Evolutionary conservation across 2,888 invertebrate genomes (phyloP), one percentile per base, ranked within the genome.

Genomic region (Drosophila meridiana): DNA sequence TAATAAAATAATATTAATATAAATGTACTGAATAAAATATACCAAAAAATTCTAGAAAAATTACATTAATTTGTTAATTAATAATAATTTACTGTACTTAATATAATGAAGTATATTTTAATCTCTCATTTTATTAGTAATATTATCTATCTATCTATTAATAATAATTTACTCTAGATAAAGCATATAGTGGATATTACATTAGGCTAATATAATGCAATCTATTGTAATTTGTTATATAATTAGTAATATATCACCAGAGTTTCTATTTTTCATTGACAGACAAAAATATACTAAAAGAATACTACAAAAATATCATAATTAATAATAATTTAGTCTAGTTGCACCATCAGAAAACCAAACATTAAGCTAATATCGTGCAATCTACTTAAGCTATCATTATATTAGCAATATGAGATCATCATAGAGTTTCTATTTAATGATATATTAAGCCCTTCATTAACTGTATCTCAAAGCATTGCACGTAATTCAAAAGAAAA

Each of bases 401-500:
- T 34, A n/a, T n/a, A 48, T 30, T 48, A 32, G 2, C 9, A 52
- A 38, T 28, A 38, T 38, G 26, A 53, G 4, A 38, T 14, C 26
- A 55, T 38, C 53, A 13, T 11, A 52, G 13, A 13, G 38, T 38
- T 38, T 28, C 53, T 7, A 38, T 14, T 34, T 13, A 0, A 26
- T 53, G 36, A 38, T 11, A 26, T 14, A 13, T 53, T 53, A 26
- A 5, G 34, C 36, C 14, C 13, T 36, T 13, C 26, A 53, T 55
- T 38, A 38, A 14, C 14, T 38, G 14, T 28, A 55, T 55, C 53
- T 26, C 13, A 7, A 36, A 36, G 7, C 52, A 36, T 11, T 20
- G 50, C 53, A 55, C 53, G 53, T 55, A 55, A 38, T 38, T 8
- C 9, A 28, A 14, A 38, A 4, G 34, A 38, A 55, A 55, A 8